Percentiles rank a stretch among this genome's conserved stretches.
Conservation (phyloP, 2,888 invertebrate species). For the Branchellion lobata region DNA sequence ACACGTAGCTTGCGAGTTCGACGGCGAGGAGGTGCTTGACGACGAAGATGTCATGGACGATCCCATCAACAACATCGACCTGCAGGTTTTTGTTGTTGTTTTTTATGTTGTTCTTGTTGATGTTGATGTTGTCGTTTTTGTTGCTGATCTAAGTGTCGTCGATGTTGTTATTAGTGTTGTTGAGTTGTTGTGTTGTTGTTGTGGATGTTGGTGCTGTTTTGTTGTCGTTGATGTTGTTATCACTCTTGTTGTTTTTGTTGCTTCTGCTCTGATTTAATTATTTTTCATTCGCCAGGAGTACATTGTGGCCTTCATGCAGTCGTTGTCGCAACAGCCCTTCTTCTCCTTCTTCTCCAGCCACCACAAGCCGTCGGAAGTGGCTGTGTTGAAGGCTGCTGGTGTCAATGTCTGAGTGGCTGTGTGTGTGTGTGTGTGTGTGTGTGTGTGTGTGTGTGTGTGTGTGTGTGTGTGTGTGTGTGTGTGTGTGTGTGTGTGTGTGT, state of each 20-base stretch:
- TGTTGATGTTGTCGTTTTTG: neutral
- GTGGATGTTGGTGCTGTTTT: neutral
- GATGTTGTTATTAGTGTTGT: neutral
- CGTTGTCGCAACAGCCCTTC: constrained; percentile 69
- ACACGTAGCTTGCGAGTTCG: constrained; percentile 43
- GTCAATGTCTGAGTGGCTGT: too few relatives aligned
- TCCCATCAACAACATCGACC: constrained; percentile 69
- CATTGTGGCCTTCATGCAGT: constrained; percentile 69
- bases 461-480: too few relatives aligned
- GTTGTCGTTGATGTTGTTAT: neutral
- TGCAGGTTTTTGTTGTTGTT: constrained; percentile 59
- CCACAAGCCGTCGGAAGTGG: constrained; percentile 67
- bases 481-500: too few relatives aligned
- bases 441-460: too few relatives aligned
- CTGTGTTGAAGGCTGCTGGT: constrained; percentile 63
- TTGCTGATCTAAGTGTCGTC: neutral
- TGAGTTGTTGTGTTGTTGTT: neutral
- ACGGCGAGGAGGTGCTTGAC: constrained; percentile 57
- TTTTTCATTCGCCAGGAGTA: constrained; percentile 64
- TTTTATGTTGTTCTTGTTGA: neutral
- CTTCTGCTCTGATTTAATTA: neutral
- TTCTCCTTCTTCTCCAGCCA: constrained; percentile 69
- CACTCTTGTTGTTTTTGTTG: neutral
- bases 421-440: too few relatives aligned
- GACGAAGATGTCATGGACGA: constrained; percentile 69